phyloP scores from a whole-genome alignment of 1,140 invertebrate genomes.

The Augochlora pura region DNA sequence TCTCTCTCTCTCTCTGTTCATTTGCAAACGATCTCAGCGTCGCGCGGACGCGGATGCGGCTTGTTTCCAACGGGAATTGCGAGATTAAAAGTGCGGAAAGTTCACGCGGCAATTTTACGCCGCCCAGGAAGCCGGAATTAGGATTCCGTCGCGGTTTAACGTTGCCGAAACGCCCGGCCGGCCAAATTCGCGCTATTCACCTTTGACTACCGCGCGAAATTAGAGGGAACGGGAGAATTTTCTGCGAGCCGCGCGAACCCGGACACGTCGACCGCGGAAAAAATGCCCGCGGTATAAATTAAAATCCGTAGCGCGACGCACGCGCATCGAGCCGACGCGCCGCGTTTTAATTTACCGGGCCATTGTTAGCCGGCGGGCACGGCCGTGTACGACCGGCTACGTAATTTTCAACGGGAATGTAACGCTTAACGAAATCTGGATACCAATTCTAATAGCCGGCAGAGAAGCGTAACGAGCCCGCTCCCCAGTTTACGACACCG shows the following conservation, averaged over 20 bases:
- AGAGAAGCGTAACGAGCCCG: background rate
- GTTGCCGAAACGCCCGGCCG: too few species aligned
- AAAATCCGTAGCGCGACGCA: background rate
- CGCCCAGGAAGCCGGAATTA: background rate
- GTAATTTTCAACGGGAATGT: background rate
- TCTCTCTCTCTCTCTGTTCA: background rate
- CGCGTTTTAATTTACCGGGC: background rate
- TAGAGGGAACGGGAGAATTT: background rate
- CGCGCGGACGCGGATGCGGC: background rate
- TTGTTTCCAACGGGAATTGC: conserved; percentile 8
- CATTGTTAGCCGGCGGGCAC: background rate
- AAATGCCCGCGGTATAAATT: background rate
- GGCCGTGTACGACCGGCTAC: too few species aligned
- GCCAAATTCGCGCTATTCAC: too few species aligned
- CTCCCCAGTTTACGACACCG: background rate
- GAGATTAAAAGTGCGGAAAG: conserved; percentile 21
- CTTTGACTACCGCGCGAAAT: background rate
- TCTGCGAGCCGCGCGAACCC: background rate
- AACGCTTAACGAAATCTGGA: background rate
- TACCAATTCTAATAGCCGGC: background rate
- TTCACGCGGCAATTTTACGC: conserved; percentile 6
- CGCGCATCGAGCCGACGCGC: background rate
- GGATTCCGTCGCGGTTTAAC: background rate
- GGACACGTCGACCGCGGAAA: background rate
- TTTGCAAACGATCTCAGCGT: background rate